phyloP scores from a whole-genome alignment of 2,797 vertebrate genomes.

The Sebastes aleutianus region DNA sequence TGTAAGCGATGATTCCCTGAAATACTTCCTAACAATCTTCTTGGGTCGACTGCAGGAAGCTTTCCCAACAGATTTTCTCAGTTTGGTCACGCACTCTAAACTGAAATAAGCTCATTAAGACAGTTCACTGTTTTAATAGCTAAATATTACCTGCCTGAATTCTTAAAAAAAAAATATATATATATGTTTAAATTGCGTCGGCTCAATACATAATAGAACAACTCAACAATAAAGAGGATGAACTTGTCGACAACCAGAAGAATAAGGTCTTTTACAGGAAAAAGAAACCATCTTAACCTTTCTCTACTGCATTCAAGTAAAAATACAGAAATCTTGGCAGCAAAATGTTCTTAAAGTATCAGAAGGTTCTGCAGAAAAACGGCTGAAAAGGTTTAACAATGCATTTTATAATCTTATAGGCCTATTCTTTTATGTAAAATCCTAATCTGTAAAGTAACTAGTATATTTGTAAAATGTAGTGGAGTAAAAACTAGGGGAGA shows the following conservation, averaged over 20 bases:
- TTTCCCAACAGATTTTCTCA: neutral
- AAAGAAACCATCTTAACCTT: neutral
- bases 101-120: neutral
- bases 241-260: neutral
- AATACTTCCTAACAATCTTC: slow-evolving; percentile 2
- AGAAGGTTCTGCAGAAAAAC: neutral
- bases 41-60: neutral
- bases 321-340: neutral
- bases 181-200: neutral
- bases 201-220: neutral
- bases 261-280: neutral
- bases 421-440: neutral
- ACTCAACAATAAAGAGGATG: neutral
- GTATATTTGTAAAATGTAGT: too few relatives aligned
- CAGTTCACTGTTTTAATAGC: neutral
- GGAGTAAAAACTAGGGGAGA: too few relatives aligned
- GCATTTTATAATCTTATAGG: neutral
- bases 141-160: neutral
- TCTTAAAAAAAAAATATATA: neutral
- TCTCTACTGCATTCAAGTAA: neutral
- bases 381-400: neutral
- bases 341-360: neutral
- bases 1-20: slow-evolving; percentile 16
- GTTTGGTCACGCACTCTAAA: neutral
- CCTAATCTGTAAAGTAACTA: neutral